Conservation (phyloP, 2,888 invertebrate genomes). For the Tribolium freemani region DNA sequence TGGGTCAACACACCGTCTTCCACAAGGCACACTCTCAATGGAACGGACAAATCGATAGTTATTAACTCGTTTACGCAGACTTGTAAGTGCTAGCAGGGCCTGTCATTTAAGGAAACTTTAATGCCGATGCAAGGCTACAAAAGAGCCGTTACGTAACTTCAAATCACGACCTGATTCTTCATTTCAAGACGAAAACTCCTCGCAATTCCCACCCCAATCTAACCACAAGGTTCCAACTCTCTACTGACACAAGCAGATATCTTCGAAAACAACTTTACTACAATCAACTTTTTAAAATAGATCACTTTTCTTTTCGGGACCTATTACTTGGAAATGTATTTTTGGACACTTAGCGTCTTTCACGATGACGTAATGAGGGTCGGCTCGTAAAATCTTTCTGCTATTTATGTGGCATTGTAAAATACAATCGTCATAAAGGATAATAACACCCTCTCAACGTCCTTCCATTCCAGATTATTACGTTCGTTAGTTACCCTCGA, state of each 20-base stretch:
- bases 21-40: constrained; percentile 5
- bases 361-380: constrained; percentile 19
- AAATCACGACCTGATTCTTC: constrained; percentile 27
- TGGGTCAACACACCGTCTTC: constrained; percentile 32
- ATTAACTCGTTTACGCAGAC: constrained; percentile 40
- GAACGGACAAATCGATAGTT: constrained; percentile 36
- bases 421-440: constrained; percentile 25
- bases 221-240: constrained; percentile 11
- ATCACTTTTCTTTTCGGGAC: not conserved
- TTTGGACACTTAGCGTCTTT: constrained; percentile 13
- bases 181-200: not conserved
- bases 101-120: constrained; percentile 13
- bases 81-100: constrained; percentile 30
- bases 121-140: constrained; percentile 30
- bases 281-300: not conserved
- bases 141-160: constrained; percentile 11
- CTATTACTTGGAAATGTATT: constrained; percentile 7
- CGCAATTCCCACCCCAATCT: constrained; percentile 29
- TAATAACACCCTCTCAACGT: constrained; percentile 23
- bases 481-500: constrained; percentile 26
- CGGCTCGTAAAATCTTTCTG: constrained; percentile 16
- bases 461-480: constrained; percentile 8
- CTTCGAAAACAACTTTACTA: not conserved
- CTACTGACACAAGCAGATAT: constrained; percentile 14
- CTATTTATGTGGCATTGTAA: constrained; percentile 25